These are phyloP conservation scores for Deladenus siricidicola DNA, from an alignment of 2,888 invertebrate species.

Conservation along the genomic window DNA sequence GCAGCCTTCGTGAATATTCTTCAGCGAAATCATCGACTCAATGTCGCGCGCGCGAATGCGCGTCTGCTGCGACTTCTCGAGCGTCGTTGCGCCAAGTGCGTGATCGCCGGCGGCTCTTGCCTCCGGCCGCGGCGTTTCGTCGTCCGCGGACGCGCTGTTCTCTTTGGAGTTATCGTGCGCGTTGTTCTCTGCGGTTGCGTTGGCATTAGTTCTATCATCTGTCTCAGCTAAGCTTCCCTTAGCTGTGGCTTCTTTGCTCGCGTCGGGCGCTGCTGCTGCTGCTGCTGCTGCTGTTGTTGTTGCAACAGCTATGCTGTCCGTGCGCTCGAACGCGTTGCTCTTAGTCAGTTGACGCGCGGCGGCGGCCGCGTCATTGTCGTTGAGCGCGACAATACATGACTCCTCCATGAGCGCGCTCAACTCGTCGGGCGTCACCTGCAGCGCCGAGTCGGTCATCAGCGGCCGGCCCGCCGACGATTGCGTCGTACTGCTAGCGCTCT, in stretches of 20 bases:
- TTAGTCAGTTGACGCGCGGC: too few relatives aligned
- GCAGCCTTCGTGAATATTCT: slow-evolving; percentile 39
- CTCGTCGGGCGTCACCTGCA: neutral
- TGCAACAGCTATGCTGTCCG: too few relatives aligned
- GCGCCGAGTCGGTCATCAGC: slow-evolving; percentile 17
- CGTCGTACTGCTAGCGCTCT: slow-evolving; percentile 2
- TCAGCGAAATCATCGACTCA: slow-evolving; percentile 28
- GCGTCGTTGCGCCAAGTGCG: neutral
- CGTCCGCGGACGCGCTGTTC: too few relatives aligned
- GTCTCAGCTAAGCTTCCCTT: too few relatives aligned
- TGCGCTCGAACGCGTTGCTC: too few relatives aligned
- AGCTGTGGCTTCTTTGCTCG: slow-evolving; percentile 2
- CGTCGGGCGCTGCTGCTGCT: too few relatives aligned
- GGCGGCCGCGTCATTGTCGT: slow-evolving; percentile 11
- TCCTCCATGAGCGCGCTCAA: slow-evolving; percentile 11
- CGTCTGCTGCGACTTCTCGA: too few relatives aligned
- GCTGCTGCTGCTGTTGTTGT: too few relatives aligned
- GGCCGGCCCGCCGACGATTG: neutral
- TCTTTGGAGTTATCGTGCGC: too few relatives aligned
- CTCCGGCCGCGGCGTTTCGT: neutral
- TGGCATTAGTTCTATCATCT: too few relatives aligned
- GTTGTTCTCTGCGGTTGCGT: too few relatives aligned
- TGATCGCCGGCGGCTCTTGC: neutral
- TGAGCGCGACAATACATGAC: slow-evolving; percentile 15
- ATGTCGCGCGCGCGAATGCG: slow-evolving; percentile 25